phyloP scores from a whole-genome alignment of 2,113 vertebrate species.

The Daphoenositta chrysoptera region DNA sequence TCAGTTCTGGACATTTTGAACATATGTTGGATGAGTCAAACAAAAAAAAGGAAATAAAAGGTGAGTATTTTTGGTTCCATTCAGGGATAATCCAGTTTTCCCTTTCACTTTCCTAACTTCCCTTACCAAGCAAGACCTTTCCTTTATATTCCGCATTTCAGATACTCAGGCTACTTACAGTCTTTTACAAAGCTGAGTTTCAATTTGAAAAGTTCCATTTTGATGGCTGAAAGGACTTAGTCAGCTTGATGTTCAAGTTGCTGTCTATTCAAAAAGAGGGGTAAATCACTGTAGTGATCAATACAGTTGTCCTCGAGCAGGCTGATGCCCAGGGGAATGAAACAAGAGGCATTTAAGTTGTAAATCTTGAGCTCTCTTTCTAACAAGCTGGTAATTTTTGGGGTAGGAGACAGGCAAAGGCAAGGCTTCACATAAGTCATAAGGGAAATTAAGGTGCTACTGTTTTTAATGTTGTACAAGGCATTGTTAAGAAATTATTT shows the following conservation, averaged over 20 bases:
- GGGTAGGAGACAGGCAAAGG: not conserved
- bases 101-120: not conserved
- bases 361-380: not conserved
- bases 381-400: not conserved
- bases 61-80: not conserved
- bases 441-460: not conserved
- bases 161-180: not conserved
- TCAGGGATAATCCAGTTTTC: not conserved
- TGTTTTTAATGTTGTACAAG: not conserved
- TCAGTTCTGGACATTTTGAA: not conserved
- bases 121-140: not conserved
- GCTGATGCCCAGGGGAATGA: not conserved
- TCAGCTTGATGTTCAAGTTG: not conserved
- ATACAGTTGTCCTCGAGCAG: not conserved
- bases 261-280: not conserved
- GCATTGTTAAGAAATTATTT: not conserved
- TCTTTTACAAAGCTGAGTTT: not conserved
- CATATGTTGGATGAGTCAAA: accelerated
- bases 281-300: not conserved
- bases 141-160: not conserved
- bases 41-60: not conserved
- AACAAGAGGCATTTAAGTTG: not conserved
- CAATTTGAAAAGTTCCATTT: not conserved
- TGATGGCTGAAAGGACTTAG: not conserved
- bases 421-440: not conserved